Percentiles rank a stretch among this genome's conserved stretches.
Evolutionary conservation across 2,797 vertebrate species (phyloP).

Genomic region (Phaenicophaeus curvirostris): DNA sequence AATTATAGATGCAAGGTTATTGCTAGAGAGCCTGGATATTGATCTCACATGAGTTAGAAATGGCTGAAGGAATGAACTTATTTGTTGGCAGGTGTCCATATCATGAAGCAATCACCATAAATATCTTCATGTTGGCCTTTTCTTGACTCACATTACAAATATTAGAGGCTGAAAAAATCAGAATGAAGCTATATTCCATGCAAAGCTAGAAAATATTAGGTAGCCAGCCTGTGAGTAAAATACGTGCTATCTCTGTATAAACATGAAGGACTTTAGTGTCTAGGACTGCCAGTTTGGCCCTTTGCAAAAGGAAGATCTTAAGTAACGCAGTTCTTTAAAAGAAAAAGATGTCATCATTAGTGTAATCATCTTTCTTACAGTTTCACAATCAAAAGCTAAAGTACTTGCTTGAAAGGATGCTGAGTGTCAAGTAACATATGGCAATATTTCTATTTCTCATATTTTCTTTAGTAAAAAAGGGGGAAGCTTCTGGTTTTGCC

Average conservation of each 20-base stretch:
- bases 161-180: constrained; percentile 4
- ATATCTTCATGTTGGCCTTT: constrained; percentile 42
- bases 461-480: constrained; percentile 31
- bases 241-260: background rate
- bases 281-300: background rate
- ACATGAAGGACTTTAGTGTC: background rate
- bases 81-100: constrained; percentile 65
- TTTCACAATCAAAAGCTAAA: background rate
- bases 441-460: constrained; percentile 46
- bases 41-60: constrained; percentile 52
- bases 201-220: background rate
- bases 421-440: constrained; percentile 26
- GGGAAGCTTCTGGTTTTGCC: background rate
- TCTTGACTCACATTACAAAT: constrained; percentile 21
- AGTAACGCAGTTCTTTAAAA: background rate
- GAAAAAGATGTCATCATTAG: background rate
- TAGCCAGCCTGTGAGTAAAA: background rate
- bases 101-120: constrained; percentile 56
- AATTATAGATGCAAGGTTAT: constrained; percentile 66
- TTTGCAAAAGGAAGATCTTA: background rate
- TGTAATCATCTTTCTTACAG: background rate
- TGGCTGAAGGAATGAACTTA: constrained; percentile 59
- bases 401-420: constrained; percentile 39
- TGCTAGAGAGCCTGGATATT: constrained; percentile 57
- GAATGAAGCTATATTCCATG: background rate